Percentiles rank a stretch among this genome's conserved stretches.
These are phyloP conservation scores for Venustoraphidia nigricollis DNA, from an alignment of 2,888 invertebrate genomes.

Conservation along the genomic window DNA sequence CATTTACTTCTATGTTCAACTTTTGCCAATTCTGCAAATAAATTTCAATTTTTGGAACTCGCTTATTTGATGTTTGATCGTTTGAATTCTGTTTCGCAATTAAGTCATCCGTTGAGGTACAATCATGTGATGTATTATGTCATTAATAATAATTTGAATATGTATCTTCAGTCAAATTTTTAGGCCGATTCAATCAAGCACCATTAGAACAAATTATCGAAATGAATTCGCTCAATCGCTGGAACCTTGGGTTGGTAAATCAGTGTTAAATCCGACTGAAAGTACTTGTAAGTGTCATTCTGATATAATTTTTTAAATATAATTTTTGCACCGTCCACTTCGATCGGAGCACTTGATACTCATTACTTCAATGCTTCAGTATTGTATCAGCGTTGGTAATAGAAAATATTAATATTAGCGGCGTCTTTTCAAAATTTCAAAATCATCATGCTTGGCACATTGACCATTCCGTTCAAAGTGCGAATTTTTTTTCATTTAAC, in stretches of 20 bases:
- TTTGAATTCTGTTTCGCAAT: constrained; percentile 45
- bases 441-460: too few species aligned
- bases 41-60: constrained; percentile 57
- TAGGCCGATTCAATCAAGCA: constrained; percentile 36
- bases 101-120: constrained; percentile 42
- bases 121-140: constrained; percentile 2
- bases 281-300: constrained; percentile 19
- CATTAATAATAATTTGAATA: constrained; percentile 1
- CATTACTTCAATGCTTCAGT: too few species aligned
- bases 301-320: too few species aligned
- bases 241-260: constrained; percentile 41
- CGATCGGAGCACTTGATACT: too few species aligned
- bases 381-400: too few species aligned
- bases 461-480: too few species aligned
- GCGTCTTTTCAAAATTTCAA: too few species aligned
- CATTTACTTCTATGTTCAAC: constrained; percentile 55
- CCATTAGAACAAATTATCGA: constrained; percentile 39
- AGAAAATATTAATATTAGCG: too few species aligned
- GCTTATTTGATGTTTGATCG: constrained; percentile 51
- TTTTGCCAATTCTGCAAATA: constrained; percentile 54
- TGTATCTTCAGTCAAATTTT: constrained; percentile 2
- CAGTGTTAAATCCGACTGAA: constrained; percentile 26
- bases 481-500: too few species aligned
- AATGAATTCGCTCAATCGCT: constrained; percentile 45
- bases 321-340: too few species aligned